Base-by-base conservation (phyloP, 1,140 invertebrate genomes). In the Apis cerana region DNA sequence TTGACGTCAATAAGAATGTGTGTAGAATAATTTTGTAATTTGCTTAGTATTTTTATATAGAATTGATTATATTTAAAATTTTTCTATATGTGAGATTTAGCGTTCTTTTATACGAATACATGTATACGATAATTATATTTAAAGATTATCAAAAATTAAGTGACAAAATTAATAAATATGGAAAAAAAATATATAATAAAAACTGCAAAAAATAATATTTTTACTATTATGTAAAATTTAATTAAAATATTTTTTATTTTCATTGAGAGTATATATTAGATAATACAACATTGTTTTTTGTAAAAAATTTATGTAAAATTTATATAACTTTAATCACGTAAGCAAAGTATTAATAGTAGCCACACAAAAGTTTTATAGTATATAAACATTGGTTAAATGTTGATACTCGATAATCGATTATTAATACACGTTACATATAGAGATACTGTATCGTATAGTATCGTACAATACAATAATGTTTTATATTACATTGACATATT, bases 401-500 rank as follows among this genome's bases (percentile, higher is more conserved):
- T 80, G 70, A 56, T 58, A 64, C 69, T 80, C 79, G 50, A 80
- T 80, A 75, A 80, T 80, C 79, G 79, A 80, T 80, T 75, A 75
- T 65, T 80, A 75, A 75, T 75, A 75, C n/a, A 56, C 61, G 61
- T 80, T 58, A 78, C 75, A 43, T 78, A 33, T 72, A 52, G 58
- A 70, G 54, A 48, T 79, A 70, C 21, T 19, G 23, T 79, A 43
- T 69, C 19, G 19, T 23, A 52, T 3, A 48, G 33, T 79, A 70
- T n/a, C 17, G 23, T 79, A 43, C 50, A 12, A 10, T 23, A 52
- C 7, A 48, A 12, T 43, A 61, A 21, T 70, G 21, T 23, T 59
- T 61, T 79, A 71, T 61, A 79, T 72, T 23, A 52, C 9, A 52
- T 13, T n/a, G 21, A 19, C 19, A n/a, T n/a, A n/a, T n/a, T n/a